Percentiles rank a stretch among this genome's conserved stretches.
These are phyloP conservation scores for Hemicordylus capensis DNA, from an alignment of 2,113 vertebrate genomes.

Conservation along the genomic window DNA sequence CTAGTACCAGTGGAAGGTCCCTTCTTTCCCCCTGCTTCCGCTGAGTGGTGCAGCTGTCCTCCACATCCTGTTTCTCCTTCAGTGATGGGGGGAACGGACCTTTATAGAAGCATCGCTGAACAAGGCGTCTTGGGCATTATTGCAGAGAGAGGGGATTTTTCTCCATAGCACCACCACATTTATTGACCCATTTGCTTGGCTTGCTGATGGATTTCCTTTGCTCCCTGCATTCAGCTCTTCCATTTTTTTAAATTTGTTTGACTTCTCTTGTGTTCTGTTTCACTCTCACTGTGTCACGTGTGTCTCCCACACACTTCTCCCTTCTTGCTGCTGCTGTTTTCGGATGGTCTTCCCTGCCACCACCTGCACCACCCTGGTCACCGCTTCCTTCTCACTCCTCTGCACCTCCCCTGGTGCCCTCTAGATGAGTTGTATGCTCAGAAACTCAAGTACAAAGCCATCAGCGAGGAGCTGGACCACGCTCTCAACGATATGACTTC, in stretches of 20 bases:
- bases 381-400: constrained; percentile 60
- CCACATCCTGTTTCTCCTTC: background rate
- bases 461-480: constrained; percentile 99
- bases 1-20: background rate
- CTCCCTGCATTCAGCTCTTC: background rate
- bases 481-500: constrained; percentile 99
- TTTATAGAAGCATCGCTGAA: background rate
- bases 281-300: constrained; percentile 51
- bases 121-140: background rate
- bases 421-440: constrained; percentile 98
- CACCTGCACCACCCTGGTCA: constrained; percentile 47
- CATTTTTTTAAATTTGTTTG: background rate
- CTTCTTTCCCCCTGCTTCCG: background rate
- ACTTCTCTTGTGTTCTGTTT: constrained; percentile 60
- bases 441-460: constrained; percentile 99
- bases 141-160: background rate
- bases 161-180: background rate
- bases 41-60: background rate
- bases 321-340: constrained; percentile 61
- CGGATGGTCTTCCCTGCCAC: constrained; percentile 68
- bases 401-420: constrained; percentile 63
- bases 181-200: background rate
- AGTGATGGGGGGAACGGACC: background rate
- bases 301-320: constrained; percentile 59
- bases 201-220: constrained; percentile 35